phyloP scores from a whole-genome alignment of 2,113 vertebrate genomes.

The rat (Rattus norvegicus) region GRCr8 NC_086036.1:16564501-16565000 shows the following conservation, averaged over 20 bases:
- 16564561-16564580: too few species aligned
- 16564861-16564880: background rate
- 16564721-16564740: background rate
- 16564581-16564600: background rate
- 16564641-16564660: background rate
- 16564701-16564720: background rate
- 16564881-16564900: background rate
- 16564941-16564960: background rate
- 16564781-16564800: background rate
- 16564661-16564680: background rate
- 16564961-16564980: too few species aligned
- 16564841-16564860: background rate
- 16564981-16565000: background rate
- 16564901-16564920: background rate
- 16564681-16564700: background rate
- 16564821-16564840: background rate
- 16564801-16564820: background rate
- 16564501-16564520: too few species aligned
- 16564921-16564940: background rate
- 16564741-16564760: background rate
- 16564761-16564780: background rate
- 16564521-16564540: background rate
- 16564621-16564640: background rate
- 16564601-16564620: background rate
- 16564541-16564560: background rate